phyloP scores from a whole-genome alignment of 2,113 vertebrate genomes.

The Corydoras sp. region DNA sequence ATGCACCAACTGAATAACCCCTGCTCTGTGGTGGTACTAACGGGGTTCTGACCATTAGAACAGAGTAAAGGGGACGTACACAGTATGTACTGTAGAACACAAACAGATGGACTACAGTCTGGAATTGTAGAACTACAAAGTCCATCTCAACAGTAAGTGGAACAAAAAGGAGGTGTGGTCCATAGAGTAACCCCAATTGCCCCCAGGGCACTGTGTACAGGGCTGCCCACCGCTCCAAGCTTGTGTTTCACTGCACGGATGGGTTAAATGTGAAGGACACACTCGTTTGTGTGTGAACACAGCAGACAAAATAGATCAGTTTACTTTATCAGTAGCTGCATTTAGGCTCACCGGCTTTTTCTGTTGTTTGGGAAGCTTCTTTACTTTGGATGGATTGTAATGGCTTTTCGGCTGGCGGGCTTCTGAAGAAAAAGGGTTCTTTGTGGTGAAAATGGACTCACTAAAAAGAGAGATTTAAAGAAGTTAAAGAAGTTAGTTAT shows the following conservation, averaged over 20 bases:
- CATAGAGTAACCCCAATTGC: no score
- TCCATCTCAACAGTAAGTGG: no score
- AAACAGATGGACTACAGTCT: no score
- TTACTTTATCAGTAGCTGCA: background rate
- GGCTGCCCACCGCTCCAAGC: no score
- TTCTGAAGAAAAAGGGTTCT: conserved; percentile 54
- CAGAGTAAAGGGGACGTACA: background rate
- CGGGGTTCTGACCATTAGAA: no score
- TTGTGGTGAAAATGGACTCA: conserved; percentile 56
- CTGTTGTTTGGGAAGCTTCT: conserved; percentile 52
- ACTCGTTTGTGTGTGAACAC: no score
- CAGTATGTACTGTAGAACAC: background rate
- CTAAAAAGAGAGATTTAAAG: conserved; percentile 17
- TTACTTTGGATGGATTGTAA: conserved; percentile 52
- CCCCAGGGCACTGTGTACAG: no score
- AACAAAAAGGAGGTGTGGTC: no score
- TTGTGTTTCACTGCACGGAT: no score
- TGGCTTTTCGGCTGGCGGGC: conserved; percentile 40
- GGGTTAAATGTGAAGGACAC: no score
- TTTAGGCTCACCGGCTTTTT: conserved; percentile 49
- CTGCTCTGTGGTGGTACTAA: no score
- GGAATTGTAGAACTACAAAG: no score
- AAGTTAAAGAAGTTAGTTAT: background rate
- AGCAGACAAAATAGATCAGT: background rate
- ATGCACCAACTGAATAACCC: background rate